Conservation (phyloP, 2,113 vertebrate genomes). For the Rhinolophus sinicus region DNA sequence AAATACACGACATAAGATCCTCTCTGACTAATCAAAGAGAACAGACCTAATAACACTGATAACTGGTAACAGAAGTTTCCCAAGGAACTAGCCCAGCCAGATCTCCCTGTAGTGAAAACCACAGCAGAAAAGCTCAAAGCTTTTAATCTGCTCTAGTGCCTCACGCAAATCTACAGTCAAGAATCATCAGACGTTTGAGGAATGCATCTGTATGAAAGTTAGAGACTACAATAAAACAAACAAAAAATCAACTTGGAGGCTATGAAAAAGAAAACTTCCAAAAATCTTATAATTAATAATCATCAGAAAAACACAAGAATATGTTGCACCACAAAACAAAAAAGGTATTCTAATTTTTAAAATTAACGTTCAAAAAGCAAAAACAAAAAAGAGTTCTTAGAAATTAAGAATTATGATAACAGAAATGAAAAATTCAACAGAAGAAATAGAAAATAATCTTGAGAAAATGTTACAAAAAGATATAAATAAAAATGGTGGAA, state of each 20-base stretch:
- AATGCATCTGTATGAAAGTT: not conserved
- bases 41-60: not conserved
- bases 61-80: not conserved
- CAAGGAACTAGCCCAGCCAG: not conserved
- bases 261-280: not conserved
- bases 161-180: not conserved
- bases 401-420: not conserved
- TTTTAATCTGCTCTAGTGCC: not conserved
- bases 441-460: conserved; percentile 22
- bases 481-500: not conserved
- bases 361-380: not conserved
- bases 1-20: not conserved
- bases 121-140: not conserved
- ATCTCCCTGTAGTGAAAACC: not conserved
- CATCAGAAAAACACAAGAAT: not conserved
- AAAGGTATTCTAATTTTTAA: not conserved
- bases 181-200: not conserved
- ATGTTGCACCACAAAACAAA: not conserved
- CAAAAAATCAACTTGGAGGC: not conserved
- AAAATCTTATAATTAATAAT: not conserved
- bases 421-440: not conserved
- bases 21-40: not conserved
- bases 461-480: not conserved
- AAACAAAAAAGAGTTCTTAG: not conserved
- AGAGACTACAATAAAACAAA: not conserved